These are phyloP conservation scores for Drosophila pectinifera DNA, from an alignment of 1,140 invertebrate species.

Conservation along the genomic window DNA sequence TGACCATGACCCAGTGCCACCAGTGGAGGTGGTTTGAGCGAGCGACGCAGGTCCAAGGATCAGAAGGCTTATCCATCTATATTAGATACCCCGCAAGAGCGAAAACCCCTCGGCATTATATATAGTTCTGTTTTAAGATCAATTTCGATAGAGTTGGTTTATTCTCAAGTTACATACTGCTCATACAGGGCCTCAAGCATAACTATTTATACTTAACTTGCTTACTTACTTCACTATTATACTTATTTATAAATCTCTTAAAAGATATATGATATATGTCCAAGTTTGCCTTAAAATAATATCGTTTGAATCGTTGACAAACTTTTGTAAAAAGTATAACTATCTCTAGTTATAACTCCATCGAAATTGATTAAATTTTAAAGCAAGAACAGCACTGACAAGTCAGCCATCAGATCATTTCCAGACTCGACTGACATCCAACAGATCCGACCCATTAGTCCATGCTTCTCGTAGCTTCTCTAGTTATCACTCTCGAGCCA, in stretches of 20 bases:
- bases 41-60: conserved; percentile 42
- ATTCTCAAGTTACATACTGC: no score
- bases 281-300: no score
- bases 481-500: conserved; percentile 30
- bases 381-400: neutral
- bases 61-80: conserved; percentile 21
- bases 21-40: neutral
- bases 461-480: conserved; percentile 37
- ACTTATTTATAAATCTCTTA: no score
- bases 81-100: conserved; percentile 22
- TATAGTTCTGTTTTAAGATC: neutral
- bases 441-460: conserved; percentile 7
- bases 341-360: no score
- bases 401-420: conserved; percentile 6
- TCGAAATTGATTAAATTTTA: neutral
- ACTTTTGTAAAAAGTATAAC: no score
- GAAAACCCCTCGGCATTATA: neutral
- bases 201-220: no score
- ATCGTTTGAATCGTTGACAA: no score
- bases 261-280: neutral
- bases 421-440: conserved; percentile 13
- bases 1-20: conserved; percentile 43
- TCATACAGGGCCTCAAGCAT: no score
- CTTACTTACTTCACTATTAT: no score
- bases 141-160: neutral